Evolutionary conservation across 2,797 vertebrate species (phyloP), one percentile per base, ranked within the genome.

Genomic region (Poeciliopsis turneri): DNA sequence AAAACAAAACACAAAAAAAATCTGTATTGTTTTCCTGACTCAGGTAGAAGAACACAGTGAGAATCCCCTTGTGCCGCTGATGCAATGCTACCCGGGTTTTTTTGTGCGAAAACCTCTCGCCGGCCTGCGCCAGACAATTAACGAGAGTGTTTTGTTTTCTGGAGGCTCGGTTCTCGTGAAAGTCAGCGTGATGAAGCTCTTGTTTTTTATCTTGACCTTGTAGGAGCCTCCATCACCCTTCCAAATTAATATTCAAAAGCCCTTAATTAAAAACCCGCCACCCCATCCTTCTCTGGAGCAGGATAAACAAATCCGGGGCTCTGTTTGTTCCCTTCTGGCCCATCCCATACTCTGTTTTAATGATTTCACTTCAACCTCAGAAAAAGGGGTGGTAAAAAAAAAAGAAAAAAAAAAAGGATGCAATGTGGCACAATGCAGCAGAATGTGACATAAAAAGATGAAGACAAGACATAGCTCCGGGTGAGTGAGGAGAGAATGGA

Each of bases 251-350:
- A 95, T 95, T 94, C 93, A 94, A 90, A 95, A 92, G 89, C 88
- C 87, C 88, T 94, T 94, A 92, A 94, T 94, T 94, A 94, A 94
- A 94, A 94, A 90, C 82, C 87, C 86, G 83, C 91, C 92, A 92
- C 91, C 92, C 91, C 75, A 57, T 93, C 87, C 90, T 93, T 90
- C 86, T 90, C 89, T 84, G 84, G 88, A 93, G 91, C 90, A 88
- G 91, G 85, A 90, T 94, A 95, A 93, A 95, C 93, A 95, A 94
- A 94, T 92, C 88, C 87, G 80, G 88, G 88, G 88, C 91, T 92
- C 91, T 94, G 94, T 94, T 94, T 95, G 90, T 95, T 94, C 93
- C 94, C 93, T 95, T 93, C 93, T 94, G 92, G 95, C 93, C 91
- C 88, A 92, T 92, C 90, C 89, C 92, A 92, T 91, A 91, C 90